Base-by-base conservation (phyloP, 2,797 vertebrate genomes). In the Enteromius anoplus region DNA sequence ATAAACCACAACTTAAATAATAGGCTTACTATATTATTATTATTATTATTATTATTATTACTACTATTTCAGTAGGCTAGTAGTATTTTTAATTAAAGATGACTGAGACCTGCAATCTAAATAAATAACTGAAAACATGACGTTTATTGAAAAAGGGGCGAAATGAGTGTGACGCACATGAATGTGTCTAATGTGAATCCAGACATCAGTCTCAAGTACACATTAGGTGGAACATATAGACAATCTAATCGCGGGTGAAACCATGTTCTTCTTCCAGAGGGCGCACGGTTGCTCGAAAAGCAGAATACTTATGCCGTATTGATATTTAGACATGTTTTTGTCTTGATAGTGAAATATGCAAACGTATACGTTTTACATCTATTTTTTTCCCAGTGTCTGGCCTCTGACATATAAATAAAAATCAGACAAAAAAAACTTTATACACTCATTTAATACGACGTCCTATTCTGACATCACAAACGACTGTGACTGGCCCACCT, bases 151-250 rank as follows among this genome's bases (percentile, higher is more conserved):
- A 17, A 66, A 70, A 51, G 26, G 40, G 53, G 45, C 23, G 58
- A 62, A 26, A 51, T 51, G 40, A 42, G 71, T 49, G 68, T 84
- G 70, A 80, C 3, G 49, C 70, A 69, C 40, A 66, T 55, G 40
- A 23, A 64, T 69, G 78, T 81, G 72, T 86, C 82, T 75, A 3
- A 37, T 49, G 3, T 70, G 15, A 75, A 58, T 23, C 6, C 51
- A 23, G 21, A 0, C 70, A 3, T 73, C 3, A 8, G 37, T 8
- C 11, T 55, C 5, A n/a, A 45, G 5, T 1, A 23, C 5, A 42
- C 2, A 15, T 45, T 23, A 14, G 21, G 11, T 23, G 37, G 21
- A 21, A 9, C 15, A 8, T 5, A 17, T 17, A 19, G 5, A 23
- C 2, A 26, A 26, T 58, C 32, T 58, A 15, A 71, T 4, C 2